Evolutionary conservation across 2,113 vertebrate species (phyloP), one percentile per base, ranked within the genome.

Genomic region (Neolamprologus falcicula): DNA sequence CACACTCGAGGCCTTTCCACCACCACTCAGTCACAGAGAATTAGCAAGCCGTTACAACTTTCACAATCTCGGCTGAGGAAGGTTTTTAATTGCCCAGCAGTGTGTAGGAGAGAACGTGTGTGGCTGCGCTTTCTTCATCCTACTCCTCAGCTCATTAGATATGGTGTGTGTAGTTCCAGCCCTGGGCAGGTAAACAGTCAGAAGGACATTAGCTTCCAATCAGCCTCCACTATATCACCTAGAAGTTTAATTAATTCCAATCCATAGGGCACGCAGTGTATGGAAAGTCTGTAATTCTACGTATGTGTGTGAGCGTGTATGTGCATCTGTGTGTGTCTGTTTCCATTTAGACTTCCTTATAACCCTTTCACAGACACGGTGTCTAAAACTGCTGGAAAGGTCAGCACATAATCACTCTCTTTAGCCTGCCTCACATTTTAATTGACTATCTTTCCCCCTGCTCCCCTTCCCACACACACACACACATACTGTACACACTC

Each of bases 391-490:
- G 92, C 94, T 95, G 94, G 92, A 97, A 96, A 96, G 96, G 96
- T 96, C 96, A 96, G 90, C 93, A 92, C 90, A 92, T 95, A 96
- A 96, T 96, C 96, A 93, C 94, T 96, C 94, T 96, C 92, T 96
- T 96, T 95, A 96, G 94, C 94, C 93, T 86, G 94, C 83, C 94
- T 95, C 92, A 94, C 94, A 92, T 95, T 96, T 97, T 96, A 96
- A 97, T 96, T 96, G 96, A 96, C 95, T 94, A 91, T 95, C 93
- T 92, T 66, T 92, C 89, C 88, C 83, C 88, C 26, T 73, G 35
- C 54, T 79, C 53, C 37, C 63, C 76, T 26, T 21, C 33, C 80
- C 88, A 63, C 35, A 24, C 57, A 45, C 83, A 80, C 89, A 78
- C 89, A 80, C 45, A 35, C 45, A 35, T 42, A 82, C 83, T 57